A percentile compares a stretch with the other conserved stretches of the same genome.
These are phyloP conservation scores for Cryptotermes secundus DNA, from an alignment of 1,140 invertebrate species.

Conservation along the genomic window DNA sequence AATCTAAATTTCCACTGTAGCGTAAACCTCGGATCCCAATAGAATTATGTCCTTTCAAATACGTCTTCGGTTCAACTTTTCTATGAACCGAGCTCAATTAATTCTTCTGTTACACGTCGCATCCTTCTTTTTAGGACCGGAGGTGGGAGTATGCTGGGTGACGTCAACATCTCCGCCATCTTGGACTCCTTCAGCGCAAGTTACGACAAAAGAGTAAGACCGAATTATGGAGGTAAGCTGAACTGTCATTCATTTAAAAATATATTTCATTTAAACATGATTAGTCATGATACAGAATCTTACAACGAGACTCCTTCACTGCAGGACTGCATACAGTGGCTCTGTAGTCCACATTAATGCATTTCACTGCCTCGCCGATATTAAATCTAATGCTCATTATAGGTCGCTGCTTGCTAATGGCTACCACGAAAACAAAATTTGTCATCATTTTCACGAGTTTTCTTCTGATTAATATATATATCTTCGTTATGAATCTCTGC, in stretches of 20 bases:
- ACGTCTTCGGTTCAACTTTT: too few relatives aligned
- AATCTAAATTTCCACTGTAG: too few relatives aligned
- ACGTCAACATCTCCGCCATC: constrained; percentile 90
- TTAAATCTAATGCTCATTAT: background rate
- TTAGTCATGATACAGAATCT: too few relatives aligned
- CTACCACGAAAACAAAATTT: background rate
- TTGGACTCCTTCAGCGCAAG: constrained; percentile 89
- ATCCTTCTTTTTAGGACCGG: constrained; percentile 58
- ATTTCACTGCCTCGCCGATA: background rate
- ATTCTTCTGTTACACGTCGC: background rate
- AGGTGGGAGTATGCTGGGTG: constrained; percentile 77
- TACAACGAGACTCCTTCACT: too few relatives aligned
- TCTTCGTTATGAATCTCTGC: too few relatives aligned
- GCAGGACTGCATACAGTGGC: background rate
- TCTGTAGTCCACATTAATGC: background rate
- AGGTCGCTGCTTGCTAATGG: background rate
- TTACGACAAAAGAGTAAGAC: constrained; percentile 97
- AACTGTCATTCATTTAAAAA: background rate
- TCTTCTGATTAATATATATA: too few relatives aligned
- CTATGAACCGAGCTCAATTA: too few relatives aligned
- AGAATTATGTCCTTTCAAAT: too few relatives aligned
- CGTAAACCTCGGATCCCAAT: too few relatives aligned
- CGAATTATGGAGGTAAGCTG: constrained; percentile 94
- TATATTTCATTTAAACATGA: too few relatives aligned
- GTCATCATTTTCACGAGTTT: too few relatives aligned